Base-by-base conservation (phyloP, 1,140 invertebrate genomes). In the Orius laevigatus region DNA sequence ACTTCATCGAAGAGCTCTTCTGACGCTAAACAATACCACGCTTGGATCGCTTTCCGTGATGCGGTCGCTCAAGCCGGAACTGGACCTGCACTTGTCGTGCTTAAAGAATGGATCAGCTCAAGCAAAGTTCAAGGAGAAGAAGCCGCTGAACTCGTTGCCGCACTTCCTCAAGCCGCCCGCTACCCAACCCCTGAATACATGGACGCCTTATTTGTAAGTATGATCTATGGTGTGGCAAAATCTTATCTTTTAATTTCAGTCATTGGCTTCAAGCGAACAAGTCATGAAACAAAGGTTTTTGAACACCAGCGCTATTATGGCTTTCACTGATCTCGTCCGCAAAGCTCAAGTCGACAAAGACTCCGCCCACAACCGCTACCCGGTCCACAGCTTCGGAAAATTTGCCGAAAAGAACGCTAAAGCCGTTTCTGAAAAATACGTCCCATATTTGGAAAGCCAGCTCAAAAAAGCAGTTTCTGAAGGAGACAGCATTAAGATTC, bases 21-120 rank as follows among this genome's bases (percentile, higher is more conserved):
- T 11, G 46, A 46, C 33, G 42, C 48, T 15, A 6, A 25, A 15
- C 45, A 55, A 43, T 51, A 46, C 39, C 32, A 43, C 9, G 51
- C 53, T 36, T 53, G 74, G 75, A 62, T 58, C 52, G 62, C 71
- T 5, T 76, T 68, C 60, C 70, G 72, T 39, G 75, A 79, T 56
- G 72, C 73, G 16, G 64, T 81, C 3, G 62, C 70, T 11, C 68
- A 76, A 61, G 63, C 70, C 31, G 80, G 78, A 50, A 81, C 76
- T 11, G 66, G 70, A 35, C 76, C 79, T 4, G 74, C 75, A 32
- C 69, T 79, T 43, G 47, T 71, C 16, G 62, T 63, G 47, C 69
- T 81, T 31, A 67, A 69, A 53, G 51, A 70, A 4, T 75, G 69
- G 75, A 74, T 81, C 16, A 51, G 69, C 44, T 62, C 53, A 9